Conservation (phyloP, 2,888 invertebrate genomes). For the Lepidochrysops patricia region DNA sequence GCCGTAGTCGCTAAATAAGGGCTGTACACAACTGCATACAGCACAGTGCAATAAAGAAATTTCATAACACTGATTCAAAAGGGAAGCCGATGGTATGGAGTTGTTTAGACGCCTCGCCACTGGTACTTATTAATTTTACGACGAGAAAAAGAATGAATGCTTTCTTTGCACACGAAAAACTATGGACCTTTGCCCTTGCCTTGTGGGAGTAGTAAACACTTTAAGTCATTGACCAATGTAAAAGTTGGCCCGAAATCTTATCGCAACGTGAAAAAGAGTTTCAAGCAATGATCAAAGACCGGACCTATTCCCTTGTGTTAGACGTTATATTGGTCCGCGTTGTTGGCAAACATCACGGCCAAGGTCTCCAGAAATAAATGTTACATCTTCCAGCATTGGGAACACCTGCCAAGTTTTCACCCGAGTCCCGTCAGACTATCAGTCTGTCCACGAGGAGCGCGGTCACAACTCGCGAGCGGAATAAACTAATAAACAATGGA, state of each 20-base stretch:
- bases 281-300: not conserved
- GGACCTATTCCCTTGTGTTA: constrained; percentile 28
- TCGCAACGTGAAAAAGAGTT: not conserved
- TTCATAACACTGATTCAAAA: no score
- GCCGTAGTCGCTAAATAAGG: no score
- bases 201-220: not conserved
- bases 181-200: not conserved
- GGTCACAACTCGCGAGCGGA: constrained; percentile 2
- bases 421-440: constrained; percentile 32
- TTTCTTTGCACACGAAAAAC: no score
- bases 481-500: constrained; percentile 36
- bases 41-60: no score
- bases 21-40: no score
- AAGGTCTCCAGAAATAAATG: constrained; percentile 71
- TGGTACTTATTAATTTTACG: no score
- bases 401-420: constrained; percentile 55
- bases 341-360: constrained; percentile 39
- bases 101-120: no score
- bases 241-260: constrained; percentile 4
- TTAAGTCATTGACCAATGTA: constrained; percentile 12
- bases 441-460: constrained; percentile 49
- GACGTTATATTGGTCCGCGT: constrained; percentile 32
- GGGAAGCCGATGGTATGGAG: no score
- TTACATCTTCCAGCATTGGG: constrained; percentile 57
- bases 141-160: no score